Evolutionary conservation across 53 echinoderm and acorn worm genomes (phyloP), one percentile per base, ranked within the genome.

Genomic region (Antedon mediterranea): DNA sequence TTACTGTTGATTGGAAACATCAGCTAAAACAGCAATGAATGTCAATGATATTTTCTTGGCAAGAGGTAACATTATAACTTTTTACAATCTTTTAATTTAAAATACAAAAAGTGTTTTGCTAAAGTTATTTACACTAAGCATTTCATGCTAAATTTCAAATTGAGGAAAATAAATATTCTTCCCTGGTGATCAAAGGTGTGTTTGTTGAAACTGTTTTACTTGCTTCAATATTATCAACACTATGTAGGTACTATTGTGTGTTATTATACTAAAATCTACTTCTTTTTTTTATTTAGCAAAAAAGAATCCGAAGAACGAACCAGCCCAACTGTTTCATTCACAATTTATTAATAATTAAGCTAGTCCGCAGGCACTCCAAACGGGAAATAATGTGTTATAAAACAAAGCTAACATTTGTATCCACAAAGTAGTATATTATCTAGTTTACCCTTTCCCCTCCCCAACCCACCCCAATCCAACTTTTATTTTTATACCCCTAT

Each of bases 1-100:
- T 89, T 98, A 79, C 78, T 98, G 90, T 92, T 98, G 88, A 97
- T n/a, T 92, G 98, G 98, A 98, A 78, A 98, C 98, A 73, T 98
- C 98, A 74, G 98, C 98, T 23, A 98, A 92, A 78, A 98, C 92
- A 71, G 97, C 97, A 76, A 92, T 98, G 98, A 98, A 98, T 71
- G 98, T 93, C 79, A 93, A 98, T 81, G 93, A 93, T 84, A 90
- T 90, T 78, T 93, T 98, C 84, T 86, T 98, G 93, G 98, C 98
- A 88, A 98, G 98, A 82, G 98, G 98, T 98, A 43, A 82, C 92
- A n/a, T n/a, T n/a, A n/a, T n/a, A 57, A n/a, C n/a, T n/a, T n/a
- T n/a, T n/a, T n/a, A n/a, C n/a, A n/a, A n/a, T n/a, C n/a, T n/a
- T n/a, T n/a, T n/a, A n/a, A n/a, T 43, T 28, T 29, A 76, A 9